phyloP scores from a whole-genome alignment of 2,113 vertebrate species.

The Spea bombifrons region DNA sequence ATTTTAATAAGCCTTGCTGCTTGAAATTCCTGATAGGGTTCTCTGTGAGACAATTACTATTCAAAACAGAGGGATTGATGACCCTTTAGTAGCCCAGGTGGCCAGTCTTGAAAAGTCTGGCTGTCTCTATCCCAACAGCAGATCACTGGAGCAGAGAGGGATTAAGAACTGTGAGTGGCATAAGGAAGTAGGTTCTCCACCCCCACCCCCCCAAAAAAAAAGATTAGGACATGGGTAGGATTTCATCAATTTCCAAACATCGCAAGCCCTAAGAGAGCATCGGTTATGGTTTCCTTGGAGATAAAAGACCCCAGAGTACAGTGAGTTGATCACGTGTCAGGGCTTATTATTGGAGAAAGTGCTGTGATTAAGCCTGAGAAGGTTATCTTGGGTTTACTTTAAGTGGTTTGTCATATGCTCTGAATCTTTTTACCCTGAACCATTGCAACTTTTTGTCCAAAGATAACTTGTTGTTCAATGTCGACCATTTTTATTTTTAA shows the following conservation, averaged over 20 bases:
- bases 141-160: constrained; percentile 55
- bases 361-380: constrained; percentile 27
- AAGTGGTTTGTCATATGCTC: constrained; percentile 36
- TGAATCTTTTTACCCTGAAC: constrained; percentile 14
- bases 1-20: constrained; percentile 76
- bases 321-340: constrained; percentile 28
- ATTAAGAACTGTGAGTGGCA: constrained; percentile 10
- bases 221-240: constrained; percentile 4
- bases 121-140: constrained; percentile 51
- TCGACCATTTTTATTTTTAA: no score
- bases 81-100: constrained; percentile 62
- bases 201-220: no score
- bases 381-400: constrained; percentile 24
- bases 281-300: constrained; percentile 30
- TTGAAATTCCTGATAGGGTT: constrained; percentile 69
- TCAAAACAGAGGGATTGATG: constrained; percentile 59
- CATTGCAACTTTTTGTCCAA: not conserved
- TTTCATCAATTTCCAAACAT: constrained; percentile 30
- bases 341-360: constrained; percentile 41
- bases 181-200: not conserved
- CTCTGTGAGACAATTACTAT: constrained; percentile 72
- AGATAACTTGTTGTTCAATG: no score
- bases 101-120: constrained; percentile 50
- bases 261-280: not conserved
- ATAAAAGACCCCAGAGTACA: constrained; percentile 19